phyloP scores from a whole-genome alignment of 53 echinoderm and acorn worm species.

The Echinarachnius parma region DNA sequence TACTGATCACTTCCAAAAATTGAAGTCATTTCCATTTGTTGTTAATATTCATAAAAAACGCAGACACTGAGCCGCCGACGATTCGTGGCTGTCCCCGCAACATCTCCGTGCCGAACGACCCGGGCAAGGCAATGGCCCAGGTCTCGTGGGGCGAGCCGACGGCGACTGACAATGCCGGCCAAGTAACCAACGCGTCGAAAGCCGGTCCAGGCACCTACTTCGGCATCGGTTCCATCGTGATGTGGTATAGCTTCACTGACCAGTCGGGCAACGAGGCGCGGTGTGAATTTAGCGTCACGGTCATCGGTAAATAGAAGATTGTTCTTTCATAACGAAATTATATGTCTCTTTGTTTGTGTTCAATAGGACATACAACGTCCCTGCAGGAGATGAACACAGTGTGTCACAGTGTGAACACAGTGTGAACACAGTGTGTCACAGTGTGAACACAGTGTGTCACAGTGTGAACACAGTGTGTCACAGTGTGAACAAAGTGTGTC shows the following conservation, averaged over 20 bases:
- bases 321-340: too few relatives aligned
- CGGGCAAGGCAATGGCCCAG: background rate
- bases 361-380: too few relatives aligned
- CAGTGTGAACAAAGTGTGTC: too few relatives aligned
- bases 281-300: constrained; percentile 46
- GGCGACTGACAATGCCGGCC: constrained; percentile 52
- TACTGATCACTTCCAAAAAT: too few relatives aligned
- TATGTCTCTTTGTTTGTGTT: too few relatives aligned
- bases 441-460: too few relatives aligned
- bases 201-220: constrained; percentile 41
- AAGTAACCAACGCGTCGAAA: constrained; percentile 19
- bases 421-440: too few relatives aligned
- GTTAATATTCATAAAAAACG: too few relatives aligned
- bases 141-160: constrained; percentile 58
- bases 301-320: constrained; percentile 56
- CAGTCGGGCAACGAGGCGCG: constrained; percentile 32
- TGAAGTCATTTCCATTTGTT: background rate
- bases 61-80: constrained; percentile 54
- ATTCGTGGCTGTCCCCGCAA: constrained; percentile 46
- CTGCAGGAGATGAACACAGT: too few relatives aligned
- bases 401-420: too few relatives aligned
- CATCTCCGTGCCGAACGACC: constrained; percentile 37
- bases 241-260: constrained; percentile 45
- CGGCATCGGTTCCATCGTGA: constrained; percentile 27
- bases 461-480: too few relatives aligned